These are phyloP conservation scores for Danio tinwini DNA, from an alignment of 2,797 vertebrate species.

Conservation along the genomic window DNA sequence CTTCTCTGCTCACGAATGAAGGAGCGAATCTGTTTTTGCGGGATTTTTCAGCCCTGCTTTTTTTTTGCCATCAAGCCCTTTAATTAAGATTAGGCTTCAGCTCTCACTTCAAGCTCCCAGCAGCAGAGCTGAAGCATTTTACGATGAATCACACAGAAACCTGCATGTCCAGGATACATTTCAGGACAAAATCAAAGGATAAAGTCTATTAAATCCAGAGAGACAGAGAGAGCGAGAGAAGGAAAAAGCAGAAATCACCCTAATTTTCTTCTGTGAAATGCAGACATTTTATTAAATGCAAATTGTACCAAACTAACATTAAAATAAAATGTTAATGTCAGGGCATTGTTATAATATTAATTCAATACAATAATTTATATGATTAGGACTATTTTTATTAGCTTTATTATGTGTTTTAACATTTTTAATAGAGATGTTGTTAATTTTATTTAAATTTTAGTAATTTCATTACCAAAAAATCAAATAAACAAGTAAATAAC, in stretches of 20 bases:
- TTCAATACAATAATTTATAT: no score
- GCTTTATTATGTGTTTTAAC: no score
- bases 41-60: constrained; percentile 39
- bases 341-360: no score
- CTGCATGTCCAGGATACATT: not conserved
- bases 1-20: constrained; percentile 8
- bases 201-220: not conserved
- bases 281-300: not conserved
- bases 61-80: constrained; percentile 32
- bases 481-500: no score
- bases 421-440: no score
- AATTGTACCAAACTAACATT: no score
- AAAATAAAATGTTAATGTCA: no score
- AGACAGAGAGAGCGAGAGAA: not conserved
- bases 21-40: constrained; percentile 16
- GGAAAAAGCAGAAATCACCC: not conserved
- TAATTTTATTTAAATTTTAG: no score
- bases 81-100: constrained; percentile 43
- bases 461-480: no score
- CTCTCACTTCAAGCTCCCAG: constrained; percentile 5
- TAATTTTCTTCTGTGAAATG: not conserved
- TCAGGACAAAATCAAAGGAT: not conserved
- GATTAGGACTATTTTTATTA: no score
- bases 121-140: not conserved
- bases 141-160: constrained; percentile 14